A percentile compares a stretch with the other conserved stretches of the same genome.
Evolutionary conservation across 1,140 invertebrate genomes (phyloP).

Genomic region (Radopholus similis): DNA sequence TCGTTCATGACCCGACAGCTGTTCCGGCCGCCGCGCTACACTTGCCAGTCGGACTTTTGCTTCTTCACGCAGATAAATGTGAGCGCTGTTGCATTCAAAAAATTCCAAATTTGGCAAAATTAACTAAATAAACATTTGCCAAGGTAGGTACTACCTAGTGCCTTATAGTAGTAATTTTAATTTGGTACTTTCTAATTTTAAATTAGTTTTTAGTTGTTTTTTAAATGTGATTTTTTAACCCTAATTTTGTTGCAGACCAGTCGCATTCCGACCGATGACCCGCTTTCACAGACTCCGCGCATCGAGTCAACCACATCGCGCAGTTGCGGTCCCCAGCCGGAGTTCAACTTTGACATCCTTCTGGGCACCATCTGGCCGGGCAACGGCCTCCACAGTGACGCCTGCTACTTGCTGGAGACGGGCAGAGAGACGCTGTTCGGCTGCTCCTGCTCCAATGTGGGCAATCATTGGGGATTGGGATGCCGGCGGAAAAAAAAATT

Average conservation of each 20-base stretch:
- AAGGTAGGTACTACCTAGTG: too few species aligned
- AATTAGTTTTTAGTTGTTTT: not conserved
- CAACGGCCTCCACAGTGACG: slow-evolving; percentile 22
- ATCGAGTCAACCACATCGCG: slow-evolving; percentile 8
- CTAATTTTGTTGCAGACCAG: slow-evolving; percentile 3
- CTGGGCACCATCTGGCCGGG: slow-evolving; percentile 32
- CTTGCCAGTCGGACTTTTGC: slow-evolving; percentile 23
- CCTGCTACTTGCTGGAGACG: slow-evolving; percentile 25
- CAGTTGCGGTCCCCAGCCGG: slow-evolving; percentile 27
- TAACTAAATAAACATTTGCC: too few species aligned
- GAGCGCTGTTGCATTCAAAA: too few species aligned
- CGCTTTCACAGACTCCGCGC: not conserved
- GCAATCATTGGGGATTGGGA: not conserved
- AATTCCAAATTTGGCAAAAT: too few species aligned
- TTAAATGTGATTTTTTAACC: not conserved
- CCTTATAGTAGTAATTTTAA: too few species aligned
- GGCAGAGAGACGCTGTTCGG: slow-evolving; percentile 15
- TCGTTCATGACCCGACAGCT: slow-evolving; percentile 13
- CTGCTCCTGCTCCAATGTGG: slow-evolving; percentile 27
- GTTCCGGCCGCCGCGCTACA: slow-evolving; percentile 2
- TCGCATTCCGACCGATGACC: not conserved
- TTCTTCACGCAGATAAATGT: slow-evolving; percentile 30
- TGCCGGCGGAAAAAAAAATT: not conserved
- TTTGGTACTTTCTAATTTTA: too few species aligned
- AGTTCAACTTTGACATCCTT: slow-evolving; percentile 35